Conservation (phyloP, 1,140 invertebrate species). For the Polypedilum pembai region DNA sequence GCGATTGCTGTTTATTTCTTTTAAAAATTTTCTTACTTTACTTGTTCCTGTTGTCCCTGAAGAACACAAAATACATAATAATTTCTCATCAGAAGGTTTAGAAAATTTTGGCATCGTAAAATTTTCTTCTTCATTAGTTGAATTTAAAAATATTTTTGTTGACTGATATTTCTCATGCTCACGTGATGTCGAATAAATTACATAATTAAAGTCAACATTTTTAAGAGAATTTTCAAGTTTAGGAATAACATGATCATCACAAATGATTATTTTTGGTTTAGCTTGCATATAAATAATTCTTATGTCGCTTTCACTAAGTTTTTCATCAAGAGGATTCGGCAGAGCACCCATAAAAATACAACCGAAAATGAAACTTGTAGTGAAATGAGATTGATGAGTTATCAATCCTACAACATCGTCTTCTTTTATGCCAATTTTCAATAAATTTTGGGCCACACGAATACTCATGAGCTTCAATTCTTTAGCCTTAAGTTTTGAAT, state of each 20-base stretch:
- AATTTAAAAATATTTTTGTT: neutral
- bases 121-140: neutral
- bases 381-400: conserved; percentile 36
- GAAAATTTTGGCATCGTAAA: neutral
- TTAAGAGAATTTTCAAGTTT: conserved; percentile 33
- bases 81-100: neutral
- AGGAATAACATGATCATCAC: conserved; percentile 37
- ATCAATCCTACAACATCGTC: conserved; percentile 38
- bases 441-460: conserved; percentile 33
- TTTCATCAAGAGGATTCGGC: conserved; percentile 38
- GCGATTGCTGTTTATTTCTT: too few relatives aligned
- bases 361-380: conserved; percentile 37
- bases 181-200: neutral
- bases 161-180: neutral
- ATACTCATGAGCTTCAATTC: neutral
- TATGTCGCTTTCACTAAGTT: conserved; percentile 30
- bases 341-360: conserved; percentile 37
- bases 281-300: conserved; percentile 39
- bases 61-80: conserved; percentile 45
- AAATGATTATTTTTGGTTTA: conserved; percentile 39
- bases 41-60: conserved; percentile 63
- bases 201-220: conserved; percentile 22
- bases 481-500: neutral
- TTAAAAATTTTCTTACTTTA: too few relatives aligned
- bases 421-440: conserved; percentile 32